Evolutionary conservation across 2,113 vertebrate genomes (phyloP), one percentile per base, ranked within the genome.

Genomic region (Sapajus apella): DNA sequence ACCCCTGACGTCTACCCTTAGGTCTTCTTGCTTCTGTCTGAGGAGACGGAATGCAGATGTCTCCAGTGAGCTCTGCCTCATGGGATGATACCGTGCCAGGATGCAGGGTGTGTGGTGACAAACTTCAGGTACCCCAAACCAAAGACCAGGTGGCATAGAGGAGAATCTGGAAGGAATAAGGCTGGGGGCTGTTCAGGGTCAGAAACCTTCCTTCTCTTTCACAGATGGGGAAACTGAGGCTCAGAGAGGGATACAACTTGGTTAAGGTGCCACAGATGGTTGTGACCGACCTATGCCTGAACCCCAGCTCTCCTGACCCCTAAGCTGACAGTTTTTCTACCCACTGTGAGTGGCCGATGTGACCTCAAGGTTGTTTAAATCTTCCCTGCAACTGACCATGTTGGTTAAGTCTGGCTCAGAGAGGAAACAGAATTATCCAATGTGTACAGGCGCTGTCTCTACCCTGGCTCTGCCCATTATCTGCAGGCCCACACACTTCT

Each of bases 401-500:
- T 20, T 6, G 23, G 76, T 8, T 8, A 37, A 64, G 55, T 32
- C 18, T 2, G 58, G 64, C 5, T 64, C 32, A 4, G 56, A 64
- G 25, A 76, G 75, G 43, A 72, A 27, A 3, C 56, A 32, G 61
- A 61, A 1, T 14, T 2, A 2, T 12, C 47, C 2, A 6, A 10
- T 13, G 21, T 5, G 2, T 9, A 1, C 40, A 1, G 47, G 56
- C 1, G 0, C 8, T 52, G 52, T 45, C 52, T 52, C 50, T 52
- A 52, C 50, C 50, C 50, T 0, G 0, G 52, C 0, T 3, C 16
- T 9, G 25, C 32, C 43, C 27, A 0, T 1, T 0, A 0, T n/a
- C 58, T 7, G n/a, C 66, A 32, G n/a, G 6, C 35, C 52, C 17
- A 0, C 3, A 0, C 0, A 8, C 75, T 45, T 35, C 30, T 45